A percentile compares a stretch with the other conserved stretches of the same genome.
Conservation (phyloP, 2,113 vertebrate genomes). For the Neoarius graeffei region DNA sequence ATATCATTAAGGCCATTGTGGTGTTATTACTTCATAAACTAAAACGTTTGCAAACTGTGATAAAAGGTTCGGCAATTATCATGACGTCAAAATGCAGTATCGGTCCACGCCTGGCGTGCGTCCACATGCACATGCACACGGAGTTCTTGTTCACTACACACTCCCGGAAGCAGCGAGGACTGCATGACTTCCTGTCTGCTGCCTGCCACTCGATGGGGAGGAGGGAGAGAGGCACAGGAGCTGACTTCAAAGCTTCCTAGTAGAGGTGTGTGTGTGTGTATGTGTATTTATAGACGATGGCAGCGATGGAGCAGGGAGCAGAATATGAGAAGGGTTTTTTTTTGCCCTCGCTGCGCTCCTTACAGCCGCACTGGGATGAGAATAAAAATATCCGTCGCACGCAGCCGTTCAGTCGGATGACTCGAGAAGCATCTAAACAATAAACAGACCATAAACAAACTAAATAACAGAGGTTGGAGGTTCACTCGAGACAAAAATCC, state of each 20-base stretch:
- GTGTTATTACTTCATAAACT: background rate
- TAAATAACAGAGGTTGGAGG: conserved; percentile 1
- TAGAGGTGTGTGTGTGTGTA: conserved; percentile 30
- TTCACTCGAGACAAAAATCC: conserved; percentile 4
- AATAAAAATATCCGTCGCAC: conserved; percentile 35
- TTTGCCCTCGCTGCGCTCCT: conserved; percentile 39
- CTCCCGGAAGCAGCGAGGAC: conserved; percentile 64
- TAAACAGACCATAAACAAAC: conserved; percentile 13
- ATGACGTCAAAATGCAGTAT: background rate
- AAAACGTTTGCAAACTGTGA: background rate
- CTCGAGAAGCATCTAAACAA: conserved; percentile 41
- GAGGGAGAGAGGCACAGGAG: conserved; percentile 15
- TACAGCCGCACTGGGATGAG: background rate
- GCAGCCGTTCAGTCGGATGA: conserved; percentile 10
- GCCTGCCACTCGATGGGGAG: conserved; percentile 23
- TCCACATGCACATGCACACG: conserved; percentile 1
- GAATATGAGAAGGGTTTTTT: conserved; percentile 33
- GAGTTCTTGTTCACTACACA: conserved; percentile 39
- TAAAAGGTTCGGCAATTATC: too few species aligned
- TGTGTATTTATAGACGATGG: conserved; percentile 48
- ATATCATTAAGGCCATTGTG: background rate
- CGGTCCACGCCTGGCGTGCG: background rate
- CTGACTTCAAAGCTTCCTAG: conserved; percentile 42
- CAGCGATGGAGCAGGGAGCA: conserved; percentile 27
- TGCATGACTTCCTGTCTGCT: conserved; percentile 66